A percentile compares a stretch with the other conserved stretches of the same genome.
These are phyloP conservation scores for Xiphophorus maculatus DNA, from an alignment of 2,113 vertebrate species.

Conservation along the genomic window DNA sequence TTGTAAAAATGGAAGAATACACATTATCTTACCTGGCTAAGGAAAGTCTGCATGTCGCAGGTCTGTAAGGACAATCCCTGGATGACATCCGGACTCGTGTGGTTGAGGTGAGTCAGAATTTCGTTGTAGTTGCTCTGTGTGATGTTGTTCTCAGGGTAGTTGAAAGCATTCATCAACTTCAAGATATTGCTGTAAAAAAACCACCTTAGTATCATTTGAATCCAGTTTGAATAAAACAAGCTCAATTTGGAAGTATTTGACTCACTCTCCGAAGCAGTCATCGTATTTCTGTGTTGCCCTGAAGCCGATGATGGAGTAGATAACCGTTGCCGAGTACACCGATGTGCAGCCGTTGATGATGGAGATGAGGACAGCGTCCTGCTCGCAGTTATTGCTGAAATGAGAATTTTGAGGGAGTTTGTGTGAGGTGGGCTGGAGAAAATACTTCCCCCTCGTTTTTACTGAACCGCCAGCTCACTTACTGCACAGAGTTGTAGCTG, in stretches of 20 bases:
- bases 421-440: background rate
- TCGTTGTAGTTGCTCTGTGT: conserved; percentile 68
- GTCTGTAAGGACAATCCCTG: conserved; percentile 49
- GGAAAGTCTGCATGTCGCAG: conserved; percentile 71
- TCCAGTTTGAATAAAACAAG: accelerated
- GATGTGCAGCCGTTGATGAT: conserved; percentile 95
- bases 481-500: conserved; percentile 97
- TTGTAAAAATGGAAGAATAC: background rate
- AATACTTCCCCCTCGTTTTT: background rate
- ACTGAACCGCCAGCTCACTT: conserved; percentile 70
- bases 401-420: background rate
- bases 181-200: conserved; percentile 72
- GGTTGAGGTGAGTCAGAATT: conserved; percentile 53
- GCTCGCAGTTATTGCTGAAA: conserved; percentile 93
- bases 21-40: conserved; percentile 71
- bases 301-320: conserved; percentile 98
- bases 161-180: conserved; percentile 71
- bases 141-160: conserved; percentile 69
- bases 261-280: conserved; percentile 77
- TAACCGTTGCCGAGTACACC: conserved; percentile 89
- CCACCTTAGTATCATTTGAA: background rate
- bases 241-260: background rate
- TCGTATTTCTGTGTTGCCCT: conserved; percentile 89
- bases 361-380: conserved; percentile 89
- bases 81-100: conserved; percentile 62